A percentile compares a stretch with the other conserved stretches of the same genome.
Evolutionary conservation across 2,113 vertebrate genomes (phyloP).

Genomic region (Paratilapia polleni): DNA sequence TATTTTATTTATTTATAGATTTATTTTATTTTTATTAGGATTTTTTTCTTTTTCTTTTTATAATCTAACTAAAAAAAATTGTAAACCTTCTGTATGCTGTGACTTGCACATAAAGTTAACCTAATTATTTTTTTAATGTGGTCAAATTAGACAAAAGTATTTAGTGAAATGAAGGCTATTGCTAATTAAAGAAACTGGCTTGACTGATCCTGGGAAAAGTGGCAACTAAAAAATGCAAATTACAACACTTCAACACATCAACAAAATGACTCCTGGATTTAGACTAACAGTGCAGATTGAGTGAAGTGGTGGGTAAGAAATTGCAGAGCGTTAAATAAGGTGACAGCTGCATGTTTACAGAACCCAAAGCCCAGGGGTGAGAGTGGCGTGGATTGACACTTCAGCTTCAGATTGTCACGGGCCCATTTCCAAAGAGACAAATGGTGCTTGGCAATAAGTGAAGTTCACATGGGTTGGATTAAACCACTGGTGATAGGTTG

Average conservation of each 20-base stretch:
- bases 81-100: background rate
- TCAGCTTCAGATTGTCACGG: slow-evolving; percentile 49
- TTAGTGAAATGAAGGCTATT: background rate
- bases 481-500: slow-evolving; percentile 45
- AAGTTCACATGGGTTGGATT: slow-evolving; percentile 71
- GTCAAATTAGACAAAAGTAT: background rate
- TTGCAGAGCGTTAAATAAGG: slow-evolving; percentile 59
- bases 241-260: background rate
- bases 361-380: slow-evolving; percentile 58
- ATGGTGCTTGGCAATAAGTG: slow-evolving; percentile 71
- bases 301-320: slow-evolving; percentile 1
- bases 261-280: background rate
- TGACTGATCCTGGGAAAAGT: background rate
- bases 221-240: slow-evolving; percentile 24
- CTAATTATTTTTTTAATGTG: background rate
- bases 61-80: background rate
- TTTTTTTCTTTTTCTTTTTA: background rate
- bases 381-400: slow-evolving; percentile 54
- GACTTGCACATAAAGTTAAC: background rate
- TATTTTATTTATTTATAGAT: too few species aligned
- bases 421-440: slow-evolving; percentile 71
- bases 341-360: slow-evolving; percentile 72
- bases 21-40: too few species aligned
- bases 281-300: background rate
- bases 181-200: background rate